Base-by-base conservation (phyloP, 2,888 invertebrate species). In the Chrysolina oricalcia region DNA sequence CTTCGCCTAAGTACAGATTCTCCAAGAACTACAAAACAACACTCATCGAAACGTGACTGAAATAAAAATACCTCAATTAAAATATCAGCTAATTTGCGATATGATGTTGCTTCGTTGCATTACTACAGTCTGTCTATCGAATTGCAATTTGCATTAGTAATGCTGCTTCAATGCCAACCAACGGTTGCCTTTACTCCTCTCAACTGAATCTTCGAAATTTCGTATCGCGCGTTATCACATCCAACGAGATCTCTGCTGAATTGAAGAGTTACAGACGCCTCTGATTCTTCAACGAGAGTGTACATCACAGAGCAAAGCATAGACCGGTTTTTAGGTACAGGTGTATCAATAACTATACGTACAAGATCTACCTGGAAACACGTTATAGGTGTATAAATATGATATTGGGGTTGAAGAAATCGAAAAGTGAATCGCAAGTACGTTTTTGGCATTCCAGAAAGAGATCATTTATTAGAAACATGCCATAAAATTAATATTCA, bases 311-410 rank as follows among this genome's bases (percentile, higher is more conserved):
- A 35, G 35, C 3, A 27, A 11, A 53, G 11, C 13, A 15, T n/a
- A 27, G 59, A 59, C 59, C 59, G 59, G 59, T 59, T 59, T 15
- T 27, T 35, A n/a, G 59, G 59, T 59, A 59, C 59, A 59, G 59
- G 59, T 59, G 11, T 59, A n/a, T 35, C n/a, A n/a, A 59, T 35
- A 59, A 59, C 6, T 59, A n/a, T 27, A 59, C 6, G 8, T 6
- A 35, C 35, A 35, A 35, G 35, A 2, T 27, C 27, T 59, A 27
- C n/a, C 35, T 35, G 35, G 9, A 27, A 59, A 2, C 15, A 0
- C 4, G 17, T 19, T 4, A 17, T 15, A 15, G n/a, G 19, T 35
- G 35, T 8, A 35, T 6, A 6, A 35, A 35, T 35, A 35, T n/a
- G n/a, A n/a, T 35, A 27, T 27, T 27, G 35, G 35, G 4, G 8